Base-by-base conservation (phyloP, 2,113 vertebrate genomes). In the Archilochus colubris region DNA sequence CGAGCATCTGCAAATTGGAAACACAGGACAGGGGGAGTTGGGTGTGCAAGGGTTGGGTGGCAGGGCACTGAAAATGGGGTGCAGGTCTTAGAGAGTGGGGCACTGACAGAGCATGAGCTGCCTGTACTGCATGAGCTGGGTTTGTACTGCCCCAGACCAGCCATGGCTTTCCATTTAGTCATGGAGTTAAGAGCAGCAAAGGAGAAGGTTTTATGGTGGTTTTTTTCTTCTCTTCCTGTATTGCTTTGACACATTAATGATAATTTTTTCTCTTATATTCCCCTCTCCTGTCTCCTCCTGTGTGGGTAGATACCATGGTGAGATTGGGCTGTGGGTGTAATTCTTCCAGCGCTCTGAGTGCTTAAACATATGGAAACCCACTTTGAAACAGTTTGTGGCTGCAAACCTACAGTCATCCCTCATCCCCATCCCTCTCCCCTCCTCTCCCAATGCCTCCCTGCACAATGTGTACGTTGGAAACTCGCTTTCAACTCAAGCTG, bases 271-370 rank as follows among this genome's bases (percentile, higher is more conserved):
- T 70, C 22, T 59, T 21, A 57, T 87, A 24, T 91, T 68, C 43
- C 40, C 86, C 51, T 21, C 86, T 79, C 69, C 64, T 2, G 4
- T 93, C 77, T 78, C 80, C 58, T 92, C 74, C 92, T 91, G 96
- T 95, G 98, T 98, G 97, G 97, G 98, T 77, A 96, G 98, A 97
- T 97, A 69, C 97, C 97, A 97, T 95, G 97, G 97, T 89, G 96
- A 95, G 96, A 82, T 86, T 3, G 73, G 79, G 77, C 43, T 95
- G 97, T 97, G 97, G 98, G 97, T 95, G 97, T 97, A 84, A 94
- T 97, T 93, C 87, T 97, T 93, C 88, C 94, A 95, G 96, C 31
- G 61, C 82, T 78, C 67, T 21, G 83, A 94, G 68, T 1, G 67
- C 91, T 95, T 70, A 75, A 93, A 70, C 96, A 97, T 96, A 97